Percentiles rank a stretch among this genome's conserved stretches.
These are phyloP conservation scores for Watsonalla cultraria DNA, from an alignment of 2,888 invertebrate genomes.

Conservation along the genomic window DNA sequence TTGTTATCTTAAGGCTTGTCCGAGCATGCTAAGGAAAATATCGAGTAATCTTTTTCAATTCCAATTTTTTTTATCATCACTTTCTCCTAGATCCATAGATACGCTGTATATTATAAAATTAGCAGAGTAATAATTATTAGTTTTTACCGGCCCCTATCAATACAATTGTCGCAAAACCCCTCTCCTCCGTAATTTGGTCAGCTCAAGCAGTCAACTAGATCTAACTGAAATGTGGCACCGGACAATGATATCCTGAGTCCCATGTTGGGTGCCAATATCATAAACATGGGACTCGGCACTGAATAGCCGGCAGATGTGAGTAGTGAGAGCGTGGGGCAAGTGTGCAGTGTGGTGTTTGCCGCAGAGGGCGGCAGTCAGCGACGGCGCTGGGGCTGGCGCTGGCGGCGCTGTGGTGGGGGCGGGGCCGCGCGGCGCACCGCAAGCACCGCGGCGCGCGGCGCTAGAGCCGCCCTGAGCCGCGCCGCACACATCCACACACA, in stretches of 20 bases:
- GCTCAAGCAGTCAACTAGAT: too few species aligned
- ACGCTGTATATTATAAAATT: slow-evolving; percentile 6
- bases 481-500: slow-evolving; percentile 24
- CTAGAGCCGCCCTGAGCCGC: slow-evolving; percentile 73
- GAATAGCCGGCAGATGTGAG: not conserved
- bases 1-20: slow-evolving; percentile 14
- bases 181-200: too few species aligned
- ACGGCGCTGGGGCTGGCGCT: slow-evolving; percentile 54
- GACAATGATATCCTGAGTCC: too few species aligned
- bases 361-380: slow-evolving; percentile 54
- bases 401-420: slow-evolving; percentile 60
- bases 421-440: slow-evolving; percentile 66
- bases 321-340: slow-evolving; percentile 2
- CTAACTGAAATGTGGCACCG: too few species aligned
- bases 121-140: too few species aligned
- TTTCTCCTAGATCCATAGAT: slow-evolving; percentile 22
- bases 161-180: slow-evolving; percentile 9
- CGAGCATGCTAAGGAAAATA: slow-evolving; percentile 11
- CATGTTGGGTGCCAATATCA: slow-evolving; percentile 6
- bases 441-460: slow-evolving; percentile 78
- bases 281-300: not conserved
- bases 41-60: slow-evolving; percentile 17
- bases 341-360: slow-evolving; percentile 18
- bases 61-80: slow-evolving; percentile 15
- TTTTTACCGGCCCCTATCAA: not conserved